Conservation (phyloP, 2,888 invertebrate species). For the Chelonus formosanus region DNA sequence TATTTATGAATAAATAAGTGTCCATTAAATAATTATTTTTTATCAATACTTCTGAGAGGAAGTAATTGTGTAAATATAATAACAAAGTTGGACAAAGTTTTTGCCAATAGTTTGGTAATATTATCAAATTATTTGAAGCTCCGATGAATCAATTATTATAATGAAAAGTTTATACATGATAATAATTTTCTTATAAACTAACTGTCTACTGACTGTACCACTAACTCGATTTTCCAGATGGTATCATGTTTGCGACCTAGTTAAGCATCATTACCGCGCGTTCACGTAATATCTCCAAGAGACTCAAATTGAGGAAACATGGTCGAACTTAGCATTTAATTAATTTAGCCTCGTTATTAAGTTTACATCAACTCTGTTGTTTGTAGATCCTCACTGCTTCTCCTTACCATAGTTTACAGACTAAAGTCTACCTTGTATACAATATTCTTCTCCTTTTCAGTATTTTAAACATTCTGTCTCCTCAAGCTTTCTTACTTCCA, state of each 20-base stretch:
- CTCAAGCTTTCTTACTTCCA: too few relatives aligned
- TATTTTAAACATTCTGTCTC: too few relatives aligned
- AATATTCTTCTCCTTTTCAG: too few relatives aligned
- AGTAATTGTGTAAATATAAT: too few relatives aligned
- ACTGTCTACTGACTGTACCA: constrained; percentile 1
- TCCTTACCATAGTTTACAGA: constrained; percentile 2
- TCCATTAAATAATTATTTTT: too few relatives aligned
- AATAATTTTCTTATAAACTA: background rate
- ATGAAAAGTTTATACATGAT: too few relatives aligned
- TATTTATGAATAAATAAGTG: too few relatives aligned
- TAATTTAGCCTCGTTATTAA: constrained; percentile 32
- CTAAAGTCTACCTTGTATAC: background rate
- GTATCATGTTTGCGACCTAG: constrained; percentile 22
- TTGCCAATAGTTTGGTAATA: too few relatives aligned
- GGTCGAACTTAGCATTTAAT: constrained; percentile 32
- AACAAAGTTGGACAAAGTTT: too few relatives aligned
- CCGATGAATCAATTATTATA: too few relatives aligned
- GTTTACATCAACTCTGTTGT: constrained; percentile 22
- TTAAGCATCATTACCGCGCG: constrained; percentile 28
- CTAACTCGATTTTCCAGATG: constrained; percentile 31
- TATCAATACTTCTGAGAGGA: too few relatives aligned
- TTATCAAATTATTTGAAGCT: too few relatives aligned
- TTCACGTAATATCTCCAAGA: constrained; percentile 15
- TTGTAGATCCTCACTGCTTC: constrained; percentile 12
- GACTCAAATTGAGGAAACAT: constrained; percentile 26